A percentile compares a stretch with the other conserved stretches of the same genome.
phyloP scores from a whole-genome alignment of 2,888 invertebrate species.

The Pteria penguin region DNA sequence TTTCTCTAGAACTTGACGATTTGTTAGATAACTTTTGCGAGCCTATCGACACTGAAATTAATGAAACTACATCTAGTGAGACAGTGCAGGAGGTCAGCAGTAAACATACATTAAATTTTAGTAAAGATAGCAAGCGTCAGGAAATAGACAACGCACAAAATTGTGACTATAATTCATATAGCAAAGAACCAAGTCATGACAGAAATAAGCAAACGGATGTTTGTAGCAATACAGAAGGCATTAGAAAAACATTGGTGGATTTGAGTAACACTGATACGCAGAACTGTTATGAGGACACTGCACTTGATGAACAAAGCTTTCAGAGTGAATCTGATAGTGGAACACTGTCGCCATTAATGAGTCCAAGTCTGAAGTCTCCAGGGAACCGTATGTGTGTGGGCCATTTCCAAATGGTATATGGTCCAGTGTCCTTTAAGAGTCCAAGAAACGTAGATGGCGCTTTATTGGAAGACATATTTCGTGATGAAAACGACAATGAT shows the following conservation, averaged over 20 bases:
- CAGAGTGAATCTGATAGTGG: not conserved
- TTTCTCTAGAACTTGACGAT: not conserved
- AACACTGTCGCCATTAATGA: not conserved
- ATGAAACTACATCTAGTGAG: not conserved
- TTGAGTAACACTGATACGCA: not conserved
- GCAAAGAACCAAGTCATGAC: not conserved
- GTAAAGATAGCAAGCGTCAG: not conserved
- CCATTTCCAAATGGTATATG: not conserved
- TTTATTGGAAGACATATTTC: no score
- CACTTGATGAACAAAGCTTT: not conserved
- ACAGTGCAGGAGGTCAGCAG: not conserved
- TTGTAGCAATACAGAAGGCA: not conserved
- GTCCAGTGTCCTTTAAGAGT: not conserved
- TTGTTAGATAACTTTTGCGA: not conserved
- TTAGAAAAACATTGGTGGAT: not conserved
- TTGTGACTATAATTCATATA: not conserved
- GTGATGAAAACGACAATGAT: no score
- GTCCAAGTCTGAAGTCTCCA: not conserved
- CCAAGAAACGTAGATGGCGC: no score
- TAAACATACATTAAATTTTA: not conserved
- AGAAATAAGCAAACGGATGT: not conserved
- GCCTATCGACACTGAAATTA: not conserved
- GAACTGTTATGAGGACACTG: not conserved
- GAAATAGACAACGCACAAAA: not conserved
- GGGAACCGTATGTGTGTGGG: not conserved